Evolutionary conservation across 2,113 vertebrate genomes (phyloP).

Genomic region (Boleophthalmus pectinirostris): DNA sequence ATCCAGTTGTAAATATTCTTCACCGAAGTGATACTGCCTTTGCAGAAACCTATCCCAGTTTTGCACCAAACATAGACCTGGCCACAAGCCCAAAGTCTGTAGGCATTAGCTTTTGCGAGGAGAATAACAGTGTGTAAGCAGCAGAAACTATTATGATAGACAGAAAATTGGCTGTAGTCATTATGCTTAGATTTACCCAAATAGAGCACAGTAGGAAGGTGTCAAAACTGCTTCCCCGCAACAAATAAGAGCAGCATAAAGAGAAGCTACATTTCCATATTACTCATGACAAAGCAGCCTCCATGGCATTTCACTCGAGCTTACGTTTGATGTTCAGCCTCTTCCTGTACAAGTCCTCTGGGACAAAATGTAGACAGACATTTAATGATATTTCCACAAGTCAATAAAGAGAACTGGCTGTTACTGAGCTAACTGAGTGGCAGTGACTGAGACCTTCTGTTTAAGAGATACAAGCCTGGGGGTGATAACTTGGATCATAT

Average conservation of each 20-base stretch:
- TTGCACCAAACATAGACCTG: constrained; percentile 20
- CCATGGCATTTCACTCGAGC: constrained; percentile 60
- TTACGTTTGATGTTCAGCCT: constrained; percentile 88
- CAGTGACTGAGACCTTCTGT: background rate
- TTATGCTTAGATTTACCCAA: constrained; percentile 5
- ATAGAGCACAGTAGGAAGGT: constrained; percentile 14
- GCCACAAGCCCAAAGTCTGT: background rate
- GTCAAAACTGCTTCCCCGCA: constrained; percentile 22
- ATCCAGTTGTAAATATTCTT: constrained; percentile 19
- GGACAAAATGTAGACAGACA: constrained; percentile 59
- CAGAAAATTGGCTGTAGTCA: constrained; percentile 19
- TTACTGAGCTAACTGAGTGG: background rate
- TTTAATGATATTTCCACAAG: constrained; percentile 15
- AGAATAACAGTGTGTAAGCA: constrained; percentile 12
- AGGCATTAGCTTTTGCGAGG: background rate
- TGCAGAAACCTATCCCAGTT: constrained; percentile 22
- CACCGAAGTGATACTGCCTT: constrained; percentile 2
- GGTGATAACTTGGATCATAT: background rate
- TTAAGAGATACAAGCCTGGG: background rate
- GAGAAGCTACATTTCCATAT: constrained; percentile 24
- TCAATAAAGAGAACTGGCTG: constrained; percentile 10
- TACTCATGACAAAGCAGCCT: constrained; percentile 30
- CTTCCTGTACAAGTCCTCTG: constrained; percentile 86
- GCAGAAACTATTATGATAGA: constrained; percentile 15
- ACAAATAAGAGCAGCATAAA: constrained; percentile 29